Evolutionary conservation across 2,113 vertebrate species (phyloP).

Genomic region (Amia ocellicauda): DNA sequence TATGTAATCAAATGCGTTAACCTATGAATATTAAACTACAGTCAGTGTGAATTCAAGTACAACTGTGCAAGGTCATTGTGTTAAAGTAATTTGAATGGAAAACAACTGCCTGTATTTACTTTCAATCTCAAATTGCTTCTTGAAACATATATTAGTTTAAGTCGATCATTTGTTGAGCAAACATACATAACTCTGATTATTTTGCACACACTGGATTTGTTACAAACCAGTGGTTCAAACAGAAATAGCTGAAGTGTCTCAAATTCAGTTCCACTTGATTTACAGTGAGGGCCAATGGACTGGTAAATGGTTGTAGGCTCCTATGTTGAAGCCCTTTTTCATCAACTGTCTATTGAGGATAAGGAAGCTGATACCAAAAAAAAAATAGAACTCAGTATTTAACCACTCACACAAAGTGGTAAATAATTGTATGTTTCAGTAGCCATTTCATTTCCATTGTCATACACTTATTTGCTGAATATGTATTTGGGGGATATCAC

Average conservation of each 20-base stretch:
- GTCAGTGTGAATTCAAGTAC: too few species aligned
- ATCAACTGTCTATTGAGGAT: too few species aligned
- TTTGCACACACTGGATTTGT: conserved; percentile 59
- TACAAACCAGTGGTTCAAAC: conserved; percentile 54
- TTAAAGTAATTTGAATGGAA: not conserved
- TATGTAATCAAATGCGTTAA: too few species aligned
- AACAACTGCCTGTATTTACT: not conserved
- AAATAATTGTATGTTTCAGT: too few species aligned
- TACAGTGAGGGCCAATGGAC: conserved; percentile 45
- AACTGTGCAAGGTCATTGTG: not conserved
- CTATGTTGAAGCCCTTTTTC: not conserved
- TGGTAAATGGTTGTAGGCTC: conserved; percentile 39
- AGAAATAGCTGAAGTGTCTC: conserved; percentile 54
- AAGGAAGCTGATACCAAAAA: too few species aligned
- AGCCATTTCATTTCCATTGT: too few species aligned
- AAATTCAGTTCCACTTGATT: conserved; percentile 59
- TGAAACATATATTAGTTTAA: conserved; percentile 14
- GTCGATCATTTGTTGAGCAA: conserved; percentile 44
- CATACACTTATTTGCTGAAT: too few species aligned
- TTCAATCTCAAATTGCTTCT: not conserved
- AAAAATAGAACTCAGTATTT: too few species aligned
- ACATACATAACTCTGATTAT: conserved; percentile 52
- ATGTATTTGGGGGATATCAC: too few species aligned
- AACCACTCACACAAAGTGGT: too few species aligned
- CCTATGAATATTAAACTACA: too few species aligned